A percentile compares a stretch with the other conserved stretches of the same genome.
phyloP scores from a whole-genome alignment of 1,140 invertebrate genomes.

The Musca vetustissima region DNA sequence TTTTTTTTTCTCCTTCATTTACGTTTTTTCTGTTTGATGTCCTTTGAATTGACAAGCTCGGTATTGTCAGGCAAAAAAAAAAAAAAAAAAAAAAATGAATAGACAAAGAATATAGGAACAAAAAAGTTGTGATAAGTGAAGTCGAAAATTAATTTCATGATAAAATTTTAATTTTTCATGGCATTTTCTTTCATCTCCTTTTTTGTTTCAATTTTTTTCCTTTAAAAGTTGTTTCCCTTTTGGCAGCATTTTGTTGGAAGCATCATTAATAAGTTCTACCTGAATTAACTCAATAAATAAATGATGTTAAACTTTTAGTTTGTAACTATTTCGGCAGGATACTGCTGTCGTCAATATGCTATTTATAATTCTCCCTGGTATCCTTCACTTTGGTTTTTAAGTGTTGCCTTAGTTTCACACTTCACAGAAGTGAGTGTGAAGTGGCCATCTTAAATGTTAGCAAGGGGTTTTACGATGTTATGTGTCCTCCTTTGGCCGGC shows the following conservation, averaged over 20 bases:
- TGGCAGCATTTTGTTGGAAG: background rate
- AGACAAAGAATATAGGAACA: no score
- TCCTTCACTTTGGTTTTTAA: no score
- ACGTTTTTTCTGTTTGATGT: background rate
- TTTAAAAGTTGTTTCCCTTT: background rate
- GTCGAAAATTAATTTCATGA: constrained; percentile 19
- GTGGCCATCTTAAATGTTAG: no score
- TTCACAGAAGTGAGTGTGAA: no score
- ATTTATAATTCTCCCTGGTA: no score
- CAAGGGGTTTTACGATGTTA: no score
- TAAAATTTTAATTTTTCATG: no score
- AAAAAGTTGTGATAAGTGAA: constrained; percentile 10
- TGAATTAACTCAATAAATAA: constrained; percentile 15
- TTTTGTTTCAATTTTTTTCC: background rate
- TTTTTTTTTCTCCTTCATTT: background rate
- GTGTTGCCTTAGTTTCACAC: background rate
- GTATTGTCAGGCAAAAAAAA: background rate
- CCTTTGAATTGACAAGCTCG: background rate
- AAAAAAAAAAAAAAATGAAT: no score
- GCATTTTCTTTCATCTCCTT: background rate
- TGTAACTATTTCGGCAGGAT: no score
- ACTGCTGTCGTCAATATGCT: no score
- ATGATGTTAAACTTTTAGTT: constrained; percentile 17
- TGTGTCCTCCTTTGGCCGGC: no score
- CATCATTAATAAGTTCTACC: constrained; percentile 20